Base-by-base conservation (phyloP, 1,140 invertebrate species). In the Zaprionus camerounensis region DNA sequence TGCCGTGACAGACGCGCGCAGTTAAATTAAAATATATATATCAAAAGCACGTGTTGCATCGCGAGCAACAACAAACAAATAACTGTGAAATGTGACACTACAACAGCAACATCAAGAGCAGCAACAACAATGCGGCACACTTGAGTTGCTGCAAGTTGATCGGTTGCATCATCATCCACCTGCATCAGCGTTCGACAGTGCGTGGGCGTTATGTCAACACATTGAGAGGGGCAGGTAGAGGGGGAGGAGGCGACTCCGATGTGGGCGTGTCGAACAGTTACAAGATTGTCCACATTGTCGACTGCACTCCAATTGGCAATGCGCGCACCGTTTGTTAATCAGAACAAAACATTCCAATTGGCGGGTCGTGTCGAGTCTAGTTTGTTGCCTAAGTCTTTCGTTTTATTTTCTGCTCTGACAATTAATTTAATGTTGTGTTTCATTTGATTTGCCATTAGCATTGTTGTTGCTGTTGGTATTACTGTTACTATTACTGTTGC, bases 31-130 rank as follows among this genome's bases (percentile, higher is more conserved):
- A 81, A 81, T 85, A 51, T 51, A 51, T 51, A 85, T 81, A 85
- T 78, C 70, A 78, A 71, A 63, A 81, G 82, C 82, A 84, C 82
- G 82, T 84, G 82, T 76, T 85, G 73, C 75, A 77, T 49, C 74
- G 64, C 38, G 57, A 71, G 20, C 34, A 68, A 44, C 41, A 49
- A 57, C 41, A 49, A 57, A 69, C 70, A 71, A 75, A 72, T 86
- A 85, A 85, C 82, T 85, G 82, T 85, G 78, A 85, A 85, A 85
- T 81, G 82, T 75, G 82, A 85, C 82, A 85, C 82, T 86, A 72
- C 82, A 78, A 22, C 71, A 64, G 31, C 36, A 56, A 17, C 12
- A 66, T 9, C 70, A 71, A 22, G 13, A 56, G 26, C 24, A 63
- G 31, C 5, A 46, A 65, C 13, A 65, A 31, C 56, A 67, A 44